Conservation (phyloP, 2,113 vertebrate species). For the Microcebus jonahi region DNA sequence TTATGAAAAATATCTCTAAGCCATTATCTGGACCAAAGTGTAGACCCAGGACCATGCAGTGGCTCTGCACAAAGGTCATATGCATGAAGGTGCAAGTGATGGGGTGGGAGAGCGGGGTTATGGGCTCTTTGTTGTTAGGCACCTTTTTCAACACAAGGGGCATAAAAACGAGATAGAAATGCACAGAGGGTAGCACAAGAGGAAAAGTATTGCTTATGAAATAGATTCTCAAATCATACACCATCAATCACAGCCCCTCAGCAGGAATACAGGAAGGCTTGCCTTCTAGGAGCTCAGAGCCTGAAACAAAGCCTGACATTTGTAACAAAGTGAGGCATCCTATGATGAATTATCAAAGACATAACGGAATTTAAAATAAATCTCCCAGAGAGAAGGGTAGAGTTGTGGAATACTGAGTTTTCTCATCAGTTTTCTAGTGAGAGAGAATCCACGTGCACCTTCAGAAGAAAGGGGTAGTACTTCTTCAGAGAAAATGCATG, state of each 20-base stretch:
- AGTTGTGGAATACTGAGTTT: neutral
- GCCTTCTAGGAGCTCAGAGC: neutral
- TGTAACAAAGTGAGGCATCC: neutral
- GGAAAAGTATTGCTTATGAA: neutral
- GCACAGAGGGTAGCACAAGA: neutral
- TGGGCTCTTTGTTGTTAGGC: neutral
- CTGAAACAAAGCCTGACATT: neutral
- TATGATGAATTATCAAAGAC: neutral
- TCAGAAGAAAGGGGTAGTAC: neutral
- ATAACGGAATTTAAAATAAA: neutral
- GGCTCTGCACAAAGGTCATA: neutral
- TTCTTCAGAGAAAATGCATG: neutral
- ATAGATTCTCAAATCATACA: neutral
- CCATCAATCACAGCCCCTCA: neutral
- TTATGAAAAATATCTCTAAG: neutral
- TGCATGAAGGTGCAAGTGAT: neutral
- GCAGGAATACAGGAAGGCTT: neutral
- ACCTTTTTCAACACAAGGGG: neutral
- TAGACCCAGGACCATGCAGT: neutral
- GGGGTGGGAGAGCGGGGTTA: neutral
- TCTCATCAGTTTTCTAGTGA: neutral
- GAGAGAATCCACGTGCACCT: neutral
- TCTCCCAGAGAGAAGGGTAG: neutral
- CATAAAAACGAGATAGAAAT: neutral
- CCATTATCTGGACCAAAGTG: neutral